phyloP scores from a whole-genome alignment of 2,888 invertebrate genomes.

The Deilephila elpenor region DNA sequence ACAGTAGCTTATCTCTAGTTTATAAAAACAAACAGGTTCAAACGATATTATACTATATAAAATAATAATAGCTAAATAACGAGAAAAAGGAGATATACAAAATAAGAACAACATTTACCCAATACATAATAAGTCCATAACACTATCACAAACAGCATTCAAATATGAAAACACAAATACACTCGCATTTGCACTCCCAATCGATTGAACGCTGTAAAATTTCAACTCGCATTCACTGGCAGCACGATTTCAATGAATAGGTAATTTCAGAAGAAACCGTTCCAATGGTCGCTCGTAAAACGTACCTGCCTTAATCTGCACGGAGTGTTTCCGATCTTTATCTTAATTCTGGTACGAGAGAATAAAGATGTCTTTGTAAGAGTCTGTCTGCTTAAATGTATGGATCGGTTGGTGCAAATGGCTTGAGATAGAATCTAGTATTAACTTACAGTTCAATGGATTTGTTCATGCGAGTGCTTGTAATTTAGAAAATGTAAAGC shows the following conservation, averaged over 20 bases:
- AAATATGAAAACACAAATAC: background rate
- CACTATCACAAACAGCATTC: background rate
- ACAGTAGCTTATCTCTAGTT: too few species aligned
- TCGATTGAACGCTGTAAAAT: constrained; percentile 11
- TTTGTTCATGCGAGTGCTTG: background rate
- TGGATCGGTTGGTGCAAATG: constrained; percentile 3
- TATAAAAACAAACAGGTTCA: too few species aligned
- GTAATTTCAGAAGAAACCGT: constrained; percentile 15
- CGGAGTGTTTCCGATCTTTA: constrained; percentile 16
- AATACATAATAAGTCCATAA: background rate
- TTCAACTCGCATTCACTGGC: constrained; percentile 3
- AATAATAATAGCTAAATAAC: too few species aligned
- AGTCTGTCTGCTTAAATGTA: constrained; percentile 4
- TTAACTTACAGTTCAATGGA: background rate
- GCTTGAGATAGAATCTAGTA: background rate
- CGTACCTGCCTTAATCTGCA: constrained; percentile 14
- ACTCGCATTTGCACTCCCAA: background rate
- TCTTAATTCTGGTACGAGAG: constrained; percentile 12
- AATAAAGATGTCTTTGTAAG: constrained; percentile 12
- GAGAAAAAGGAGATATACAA: too few species aligned
- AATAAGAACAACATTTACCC: too few species aligned
- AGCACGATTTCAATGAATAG: constrained; percentile 19
- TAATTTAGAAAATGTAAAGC: background rate
- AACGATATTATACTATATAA: too few species aligned
- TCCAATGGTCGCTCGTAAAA: constrained; percentile 18